phyloP scores from a whole-genome alignment of 2,888 invertebrate genomes.

The Lochmaea crataegi region DNA sequence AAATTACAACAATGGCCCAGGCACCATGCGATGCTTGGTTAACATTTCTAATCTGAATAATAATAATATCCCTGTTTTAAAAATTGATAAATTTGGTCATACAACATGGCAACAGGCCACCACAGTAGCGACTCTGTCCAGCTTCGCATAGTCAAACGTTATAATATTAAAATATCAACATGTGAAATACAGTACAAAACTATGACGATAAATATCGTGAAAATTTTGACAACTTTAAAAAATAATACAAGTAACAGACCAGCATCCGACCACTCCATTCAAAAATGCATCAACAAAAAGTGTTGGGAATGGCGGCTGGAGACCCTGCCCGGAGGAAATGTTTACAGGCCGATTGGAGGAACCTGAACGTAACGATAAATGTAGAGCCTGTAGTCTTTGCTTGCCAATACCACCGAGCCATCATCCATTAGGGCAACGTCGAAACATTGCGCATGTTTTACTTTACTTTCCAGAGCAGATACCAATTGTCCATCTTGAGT shows the following conservation, averaged over 20 bases:
- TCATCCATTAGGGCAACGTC: constrained; percentile 99
- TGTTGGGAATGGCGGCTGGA: constrained; percentile 63
- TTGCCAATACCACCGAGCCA: constrained; percentile 97
- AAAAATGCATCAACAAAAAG: constrained; percentile 66
- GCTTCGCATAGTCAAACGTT: constrained; percentile 59
- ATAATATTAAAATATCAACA: constrained; percentile 65
- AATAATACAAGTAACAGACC: constrained; percentile 58
- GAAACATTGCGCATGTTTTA: constrained; percentile 99
- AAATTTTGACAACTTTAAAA: constrained; percentile 58
- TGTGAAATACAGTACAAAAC: constrained; percentile 59
- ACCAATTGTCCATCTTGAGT: constrained; percentile 97
- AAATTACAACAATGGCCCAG: constrained; percentile 64
- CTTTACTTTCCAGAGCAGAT: constrained; percentile 98
- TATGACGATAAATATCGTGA: constrained; percentile 56
- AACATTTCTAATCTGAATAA: constrained; percentile 61
- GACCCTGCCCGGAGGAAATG: constrained; percentile 53
- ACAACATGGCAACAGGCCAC: constrained; percentile 54
- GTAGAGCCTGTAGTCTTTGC: constrained; percentile 99
- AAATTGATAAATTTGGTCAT: constrained; percentile 63
- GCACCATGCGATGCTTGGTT: constrained; percentile 61
- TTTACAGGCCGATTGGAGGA: constrained; percentile 85
- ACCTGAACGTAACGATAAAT: constrained; percentile 98
- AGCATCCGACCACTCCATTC: constrained; percentile 63
- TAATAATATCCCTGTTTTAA: constrained; percentile 61
- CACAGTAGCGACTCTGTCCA: constrained; percentile 40